phyloP scores from a whole-genome alignment of 23 tunicate species.

The Halocynthia aurantium region DNA sequence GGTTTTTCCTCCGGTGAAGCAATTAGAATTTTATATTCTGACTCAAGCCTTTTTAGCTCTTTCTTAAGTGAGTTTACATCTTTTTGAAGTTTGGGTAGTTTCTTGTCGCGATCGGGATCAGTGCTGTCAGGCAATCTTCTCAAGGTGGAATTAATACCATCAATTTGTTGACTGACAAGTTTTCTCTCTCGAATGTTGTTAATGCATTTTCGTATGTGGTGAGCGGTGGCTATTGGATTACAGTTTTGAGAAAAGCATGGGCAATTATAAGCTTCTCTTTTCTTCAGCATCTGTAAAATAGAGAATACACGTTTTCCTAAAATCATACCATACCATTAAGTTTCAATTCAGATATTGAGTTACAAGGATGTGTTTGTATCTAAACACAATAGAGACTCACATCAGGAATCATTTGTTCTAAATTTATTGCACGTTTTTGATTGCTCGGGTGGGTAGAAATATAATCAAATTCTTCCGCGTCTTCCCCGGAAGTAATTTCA shows the following conservation, averaged over 20 bases:
- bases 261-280: conserved; percentile 49
- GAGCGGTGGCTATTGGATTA: conserved; percentile 53
- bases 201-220: conserved; percentile 31
- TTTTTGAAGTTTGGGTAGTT: neutral
- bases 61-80: neutral
- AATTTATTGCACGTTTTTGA: conserved; percentile 37
- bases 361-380: neutral
- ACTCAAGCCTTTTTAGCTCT: conserved; percentile 4
- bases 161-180: neutral
- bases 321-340: too few relatives aligned
- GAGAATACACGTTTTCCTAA: neutral
- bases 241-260: conserved; percentile 14
- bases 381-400: conserved; percentile 13
- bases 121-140: neutral
- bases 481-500: conserved; percentile 14
- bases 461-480: conserved; percentile 30
- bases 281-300: conserved; percentile 5
- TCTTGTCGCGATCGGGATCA: neutral
- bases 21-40: conserved; percentile 7
- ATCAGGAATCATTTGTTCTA: conserved; percentile 52
- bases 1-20: neutral
- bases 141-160: neutral
- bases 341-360: too few relatives aligned
- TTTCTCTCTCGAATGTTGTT: conserved; percentile 38
- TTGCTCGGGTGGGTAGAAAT: conserved; percentile 80